Evolutionary conservation across 2,113 vertebrate species (phyloP), one percentile per base, ranked within the genome.

Genomic region (Hypocryptadius cinnamomeus): DNA sequence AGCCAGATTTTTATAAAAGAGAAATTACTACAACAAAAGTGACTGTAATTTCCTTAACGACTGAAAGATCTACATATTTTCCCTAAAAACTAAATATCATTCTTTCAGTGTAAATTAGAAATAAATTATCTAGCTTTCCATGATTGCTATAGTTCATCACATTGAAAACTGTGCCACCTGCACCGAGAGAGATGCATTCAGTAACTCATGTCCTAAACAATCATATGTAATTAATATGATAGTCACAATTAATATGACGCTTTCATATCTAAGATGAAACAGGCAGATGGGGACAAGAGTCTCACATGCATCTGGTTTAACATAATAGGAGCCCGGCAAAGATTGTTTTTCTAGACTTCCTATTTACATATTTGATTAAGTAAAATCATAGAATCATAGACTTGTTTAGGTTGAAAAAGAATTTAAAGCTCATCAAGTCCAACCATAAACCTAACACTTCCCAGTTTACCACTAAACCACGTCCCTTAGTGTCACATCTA

Each of bases 261-360:
- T 98, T 97, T 97, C 93, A 91, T 90, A 95, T 92, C 91, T 92
- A 92, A 96, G 89, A 96, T 91, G 93, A 97, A 97, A 93, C 84
- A 95, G 92, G 78, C 96, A 98, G 97, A 97, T 97, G 93, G 79
- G 78, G 31, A 95, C 77, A 95, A 96, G 92, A 97, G 65, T 92
- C 81, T 94, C 92, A 89, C n/a, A 92, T 93, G 69, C 92, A 97
- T 97, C 95, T 97, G 97, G 82, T 83, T 96, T 70, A 77, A 94
- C 95, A 97, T 96, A 97, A 93, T 81, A 92, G 92, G 33, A 96
- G 37, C 40, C 74, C 92, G 70, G 96, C 69, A 97, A 94, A 84
- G 7, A 93, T 87, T 69, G 63, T 61, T 69, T 94, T 93, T 47
- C 83, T 91, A 95, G 90, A 83, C 91, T 96, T 95, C 35, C 63